Base-by-base conservation (phyloP, 2,888 invertebrate species). In the Horisme vitalbata region DNA sequence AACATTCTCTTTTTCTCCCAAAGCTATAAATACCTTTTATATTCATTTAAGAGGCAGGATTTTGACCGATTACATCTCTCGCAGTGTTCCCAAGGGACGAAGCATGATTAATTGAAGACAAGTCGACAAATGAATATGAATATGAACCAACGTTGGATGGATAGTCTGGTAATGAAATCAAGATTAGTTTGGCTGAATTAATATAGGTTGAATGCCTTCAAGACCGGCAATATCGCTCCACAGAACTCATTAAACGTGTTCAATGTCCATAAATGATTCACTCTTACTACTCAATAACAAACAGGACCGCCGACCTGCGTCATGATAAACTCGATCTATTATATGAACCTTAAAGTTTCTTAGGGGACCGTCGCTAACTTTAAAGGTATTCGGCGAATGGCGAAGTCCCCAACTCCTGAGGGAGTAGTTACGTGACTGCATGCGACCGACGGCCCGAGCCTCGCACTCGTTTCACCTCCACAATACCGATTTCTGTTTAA, bases 351-450 rank as follows among this genome's bases (percentile, higher is more conserved):
- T 52, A 49, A 59, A 59, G 59, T 59, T 59, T 45, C 50, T 39
- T 26, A 45, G 47, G 45, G 38, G 50, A 50, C 52, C 45, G 52
- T 52, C 52, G 45, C 51, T 47, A 54, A 55, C 43, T 52, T 54
- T 57, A 53, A 44, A 78, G 65, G 66, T 78, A 76, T 77, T 76
- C 76, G 59, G 63, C 59, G 67, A 65, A 71, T 65, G 73, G 66
- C 67, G 62, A 69, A 68, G 68, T 60, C 61, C 60, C 49, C 55
- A 53, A 44, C 60, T 66, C 79, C 68, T 63, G 37, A 21, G 69
- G 79, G 79, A 73, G 67, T 61, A 66, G 71, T 75, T 75, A 79
- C 79, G 81, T 78, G 79, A 63, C 59, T 59, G 70, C 68, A 71
- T 71, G 71, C 68, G 62, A 47, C 56, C 68, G 62, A 47, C 56